Evolutionary conservation across 1,140 invertebrate genomes (phyloP).

Genomic region (Bombus haemorrhoidalis): DNA sequence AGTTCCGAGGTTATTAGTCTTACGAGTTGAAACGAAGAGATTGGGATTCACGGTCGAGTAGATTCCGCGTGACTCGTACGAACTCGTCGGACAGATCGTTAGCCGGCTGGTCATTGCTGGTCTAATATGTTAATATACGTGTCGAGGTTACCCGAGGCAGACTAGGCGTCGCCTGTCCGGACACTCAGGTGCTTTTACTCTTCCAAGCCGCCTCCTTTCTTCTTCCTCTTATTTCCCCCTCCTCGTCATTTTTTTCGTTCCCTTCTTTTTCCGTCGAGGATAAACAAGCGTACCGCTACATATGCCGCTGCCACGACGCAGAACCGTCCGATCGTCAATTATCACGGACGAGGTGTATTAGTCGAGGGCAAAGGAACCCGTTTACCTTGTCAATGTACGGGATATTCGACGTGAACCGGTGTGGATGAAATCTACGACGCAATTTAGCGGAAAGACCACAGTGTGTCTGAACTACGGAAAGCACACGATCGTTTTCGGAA

Average conservation of each 20-base stretch:
- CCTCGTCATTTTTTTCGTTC: background rate
- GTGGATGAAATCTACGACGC: conserved; percentile 43
- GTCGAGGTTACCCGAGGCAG: conserved; percentile 66
- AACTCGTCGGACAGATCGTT: background rate
- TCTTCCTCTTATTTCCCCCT: background rate
- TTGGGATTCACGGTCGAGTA: background rate
- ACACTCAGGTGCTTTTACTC: conserved; percentile 66
- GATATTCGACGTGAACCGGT: conserved; percentile 2
- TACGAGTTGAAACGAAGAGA: background rate
- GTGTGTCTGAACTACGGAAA: too few species aligned
- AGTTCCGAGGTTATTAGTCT: background rate
- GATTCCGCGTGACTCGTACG: background rate
- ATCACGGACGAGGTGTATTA: conserved; percentile 58
- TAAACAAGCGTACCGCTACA: conserved; percentile 6
- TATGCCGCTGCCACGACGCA: conserved; percentile 13
- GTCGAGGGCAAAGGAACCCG: conserved; percentile 64
- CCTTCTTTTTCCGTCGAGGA: background rate
- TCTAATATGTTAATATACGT: conserved; percentile 65
- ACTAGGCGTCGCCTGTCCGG: conserved; percentile 72
- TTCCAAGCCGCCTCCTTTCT: conserved; percentile 32
- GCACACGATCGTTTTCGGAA: too few species aligned
- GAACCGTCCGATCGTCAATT: conserved; percentile 61
- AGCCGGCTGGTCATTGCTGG: conserved; percentile 49
- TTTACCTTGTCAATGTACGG: conserved; percentile 67
- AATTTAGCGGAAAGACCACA: background rate